Evolutionary conservation across 2,797 vertebrate species (phyloP).

Genomic region (Oophaga sylvatica): DNA sequence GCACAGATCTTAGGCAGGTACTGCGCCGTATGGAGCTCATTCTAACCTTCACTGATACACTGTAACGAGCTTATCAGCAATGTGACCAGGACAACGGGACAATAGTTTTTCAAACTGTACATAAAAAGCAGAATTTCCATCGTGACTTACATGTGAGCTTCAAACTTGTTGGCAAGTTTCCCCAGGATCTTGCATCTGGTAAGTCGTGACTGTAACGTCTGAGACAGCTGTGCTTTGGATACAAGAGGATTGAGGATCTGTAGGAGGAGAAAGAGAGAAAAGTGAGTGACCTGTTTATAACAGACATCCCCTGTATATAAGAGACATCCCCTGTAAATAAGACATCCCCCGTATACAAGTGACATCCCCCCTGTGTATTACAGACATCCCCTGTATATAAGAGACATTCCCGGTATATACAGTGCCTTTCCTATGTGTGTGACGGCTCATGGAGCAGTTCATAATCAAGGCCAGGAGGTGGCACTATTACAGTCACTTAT

Average conservation of each 20-base stretch:
- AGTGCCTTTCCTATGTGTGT: neutral
- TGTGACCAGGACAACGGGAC: neutral
- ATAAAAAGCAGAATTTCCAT: too few species aligned
- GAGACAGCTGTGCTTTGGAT: constrained; percentile 89
- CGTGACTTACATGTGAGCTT: constrained; percentile 85
- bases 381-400: neutral
- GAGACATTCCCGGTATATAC: neutral
- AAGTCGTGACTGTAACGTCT: constrained; percentile 87
- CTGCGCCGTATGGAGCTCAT: neutral
- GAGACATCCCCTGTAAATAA: neutral
- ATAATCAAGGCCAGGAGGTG: neutral
- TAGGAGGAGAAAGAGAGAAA: constrained; percentile 37
- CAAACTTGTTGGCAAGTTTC: constrained; percentile 90
- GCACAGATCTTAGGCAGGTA: too few species aligned
- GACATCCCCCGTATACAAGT: neutral
- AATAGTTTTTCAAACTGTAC: neutral
- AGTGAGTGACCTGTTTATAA: neutral
- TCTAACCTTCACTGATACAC: neutral
- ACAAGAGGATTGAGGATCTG: constrained; percentile 92
- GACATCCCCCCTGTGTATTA: neutral
- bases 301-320: neutral
- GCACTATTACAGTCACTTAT: neutral
- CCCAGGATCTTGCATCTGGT: constrained; percentile 92
- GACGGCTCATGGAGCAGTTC: neutral
- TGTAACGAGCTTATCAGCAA: neutral